phyloP scores from a whole-genome alignment of 1,140 invertebrate genomes.

The Cyclargus thomasi region DNA sequence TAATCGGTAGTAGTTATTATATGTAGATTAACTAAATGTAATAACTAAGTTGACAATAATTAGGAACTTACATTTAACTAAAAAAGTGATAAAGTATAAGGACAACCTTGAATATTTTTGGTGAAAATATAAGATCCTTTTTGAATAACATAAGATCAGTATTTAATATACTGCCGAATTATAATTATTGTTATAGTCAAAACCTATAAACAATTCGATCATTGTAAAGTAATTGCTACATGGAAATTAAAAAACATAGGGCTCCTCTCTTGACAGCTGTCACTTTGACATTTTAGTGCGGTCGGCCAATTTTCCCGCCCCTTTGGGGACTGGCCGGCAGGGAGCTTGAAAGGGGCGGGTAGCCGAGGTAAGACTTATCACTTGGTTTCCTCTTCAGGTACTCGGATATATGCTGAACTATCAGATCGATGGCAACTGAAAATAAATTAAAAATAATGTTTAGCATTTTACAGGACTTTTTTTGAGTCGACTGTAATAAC shows the following conservation, averaged over 20 bases:
- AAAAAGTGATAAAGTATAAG: too few species aligned
- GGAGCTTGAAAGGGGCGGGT: conserved; percentile 34
- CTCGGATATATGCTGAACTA: conserved; percentile 94
- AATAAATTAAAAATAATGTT: conserved; percentile 51
- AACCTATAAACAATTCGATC: too few species aligned
- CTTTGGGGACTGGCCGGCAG: conserved; percentile 56
- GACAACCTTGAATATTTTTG: too few species aligned
- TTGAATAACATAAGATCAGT: too few species aligned
- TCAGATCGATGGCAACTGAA: conserved; percentile 98
- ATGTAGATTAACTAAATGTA: too few species aligned
- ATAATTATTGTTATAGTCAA: too few species aligned
- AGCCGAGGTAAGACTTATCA: conserved; percentile 35
- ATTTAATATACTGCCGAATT: too few species aligned
- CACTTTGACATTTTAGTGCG: conserved; percentile 39
- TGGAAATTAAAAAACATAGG: background rate
- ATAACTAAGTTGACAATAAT: too few species aligned
- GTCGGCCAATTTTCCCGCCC: conserved; percentile 46
- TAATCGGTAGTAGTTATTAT: too few species aligned
- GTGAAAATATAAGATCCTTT: too few species aligned
- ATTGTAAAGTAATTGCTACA: background rate
- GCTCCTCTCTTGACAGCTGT: background rate
- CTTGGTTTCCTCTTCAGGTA: conserved; percentile 50
- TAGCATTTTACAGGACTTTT: background rate
- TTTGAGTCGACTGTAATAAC: too few species aligned
- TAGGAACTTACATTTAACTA: too few species aligned